Percentiles rank a stretch among this genome's conserved stretches.
These are phyloP conservation scores for Poliocrania exsul DNA, from an alignment of 2,797 vertebrate species.

Conservation along the genomic window DNA sequence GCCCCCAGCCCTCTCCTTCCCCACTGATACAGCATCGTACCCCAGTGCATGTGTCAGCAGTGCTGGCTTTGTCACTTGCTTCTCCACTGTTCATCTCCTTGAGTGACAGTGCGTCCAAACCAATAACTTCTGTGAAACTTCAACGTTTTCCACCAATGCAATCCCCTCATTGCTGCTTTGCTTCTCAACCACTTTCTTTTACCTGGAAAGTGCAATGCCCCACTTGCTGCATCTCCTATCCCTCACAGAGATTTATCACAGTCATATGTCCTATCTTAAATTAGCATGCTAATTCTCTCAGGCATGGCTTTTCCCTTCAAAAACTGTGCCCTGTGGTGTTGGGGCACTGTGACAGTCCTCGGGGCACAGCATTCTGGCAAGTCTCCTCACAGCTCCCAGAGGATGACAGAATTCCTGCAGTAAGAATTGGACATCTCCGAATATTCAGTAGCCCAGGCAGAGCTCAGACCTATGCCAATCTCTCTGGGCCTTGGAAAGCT, in stretches of 20 bases:
- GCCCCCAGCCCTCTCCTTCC: not conserved
- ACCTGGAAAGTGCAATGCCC: not conserved
- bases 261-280: not conserved
- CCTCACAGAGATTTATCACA: not conserved
- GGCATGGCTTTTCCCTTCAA: not conserved
- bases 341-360: not conserved
- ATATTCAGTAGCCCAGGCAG: not conserved
- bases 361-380: fast-evolving
- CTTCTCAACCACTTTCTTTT: not conserved
- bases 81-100: not conserved
- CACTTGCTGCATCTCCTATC: not conserved
- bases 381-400: fast-evolving
- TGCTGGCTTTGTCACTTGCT: fast-evolving
- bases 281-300: not conserved
- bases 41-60: fast-evolving
- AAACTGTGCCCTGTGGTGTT: not conserved
- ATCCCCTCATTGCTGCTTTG: not conserved
- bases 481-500: not conserved
- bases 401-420: not conserved
- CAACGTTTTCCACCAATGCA: fast-evolving
- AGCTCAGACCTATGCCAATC: not conserved
- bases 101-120: not conserved
- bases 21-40: fast-evolving
- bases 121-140: not conserved
- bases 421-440: not conserved